phyloP scores from a whole-genome alignment of 2,797 vertebrate genomes.

The Schizopygopsis pylzovi region DNA sequence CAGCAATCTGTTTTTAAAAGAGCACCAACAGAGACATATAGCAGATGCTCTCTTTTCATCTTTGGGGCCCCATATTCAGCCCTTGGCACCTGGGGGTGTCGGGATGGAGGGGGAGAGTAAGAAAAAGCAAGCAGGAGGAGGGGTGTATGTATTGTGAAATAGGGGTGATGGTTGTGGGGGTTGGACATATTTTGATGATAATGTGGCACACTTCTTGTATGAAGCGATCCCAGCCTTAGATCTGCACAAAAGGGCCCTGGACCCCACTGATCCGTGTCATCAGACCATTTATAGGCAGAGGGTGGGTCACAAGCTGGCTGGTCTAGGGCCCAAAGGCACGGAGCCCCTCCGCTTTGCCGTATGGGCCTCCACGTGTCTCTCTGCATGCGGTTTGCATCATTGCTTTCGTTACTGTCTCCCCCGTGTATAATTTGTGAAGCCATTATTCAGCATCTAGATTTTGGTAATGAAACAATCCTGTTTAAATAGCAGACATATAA shows the following conservation, averaged over 20 bases:
- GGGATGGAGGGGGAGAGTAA: background rate
- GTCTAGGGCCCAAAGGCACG: conserved; percentile 65
- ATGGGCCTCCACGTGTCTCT: conserved; percentile 65
- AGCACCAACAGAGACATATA: conserved; percentile 67
- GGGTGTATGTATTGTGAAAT: conserved; percentile 59
- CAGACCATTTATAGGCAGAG: conserved; percentile 57
- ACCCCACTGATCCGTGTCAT: conserved; percentile 47
- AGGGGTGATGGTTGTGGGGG: conserved; percentile 61
- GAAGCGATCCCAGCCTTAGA: conserved; percentile 68
- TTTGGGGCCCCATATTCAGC: conserved; percentile 74
- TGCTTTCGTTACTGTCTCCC: conserved; percentile 69
- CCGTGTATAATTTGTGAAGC: conserved; percentile 63
- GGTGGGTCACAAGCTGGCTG: conserved; percentile 67
- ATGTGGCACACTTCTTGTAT: conserved; percentile 76
- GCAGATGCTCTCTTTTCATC: conserved; percentile 80
- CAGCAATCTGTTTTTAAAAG: conserved; percentile 45
- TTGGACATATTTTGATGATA: conserved; percentile 53
- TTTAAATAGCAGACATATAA: conserved; percentile 40
- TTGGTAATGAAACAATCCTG: conserved; percentile 57
- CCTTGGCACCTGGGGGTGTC: conserved; percentile 78
- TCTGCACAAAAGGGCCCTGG: conserved; percentile 53
- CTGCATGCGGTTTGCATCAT: conserved; percentile 58
- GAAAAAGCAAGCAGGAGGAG: conserved; percentile 8
- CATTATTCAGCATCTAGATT: conserved; percentile 63
- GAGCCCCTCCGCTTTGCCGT: conserved; percentile 65